A percentile compares a stretch with the other conserved stretches of the same genome.
Conservation (phyloP, 2,888 invertebrate genomes). For the Tethea ocularis region DNA sequence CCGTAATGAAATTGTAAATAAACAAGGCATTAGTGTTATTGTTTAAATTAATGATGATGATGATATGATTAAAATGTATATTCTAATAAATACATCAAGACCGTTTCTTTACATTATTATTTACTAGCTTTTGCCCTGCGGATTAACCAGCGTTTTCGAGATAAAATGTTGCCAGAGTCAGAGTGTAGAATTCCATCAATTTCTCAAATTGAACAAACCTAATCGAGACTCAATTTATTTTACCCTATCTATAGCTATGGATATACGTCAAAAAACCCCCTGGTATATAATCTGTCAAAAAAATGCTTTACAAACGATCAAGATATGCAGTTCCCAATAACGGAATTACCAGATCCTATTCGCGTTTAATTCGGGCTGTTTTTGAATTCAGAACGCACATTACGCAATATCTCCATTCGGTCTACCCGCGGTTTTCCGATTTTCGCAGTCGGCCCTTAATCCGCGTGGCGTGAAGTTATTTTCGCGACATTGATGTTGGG, state of each 20-base stretch:
- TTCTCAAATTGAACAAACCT: too few species aligned
- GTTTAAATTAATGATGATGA: neutral
- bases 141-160: too few species aligned
- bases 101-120: too few species aligned
- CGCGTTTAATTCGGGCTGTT: slow-evolving; percentile 46
- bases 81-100: neutral
- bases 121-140: too few species aligned
- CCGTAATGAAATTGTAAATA: slow-evolving; percentile 4
- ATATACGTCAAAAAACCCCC: neutral
- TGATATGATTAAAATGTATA: too few species aligned
- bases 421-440: slow-evolving; percentile 54
- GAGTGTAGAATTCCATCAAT: too few species aligned
- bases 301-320: neutral
- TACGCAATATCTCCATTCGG: slow-evolving; percentile 53
- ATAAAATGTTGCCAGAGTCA: too few species aligned
- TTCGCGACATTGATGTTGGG: slow-evolving; percentile 44
- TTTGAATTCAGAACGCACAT: slow-evolving; percentile 65
- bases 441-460: slow-evolving; percentile 57
- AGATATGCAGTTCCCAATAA: slow-evolving; percentile 13
- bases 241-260: too few species aligned
- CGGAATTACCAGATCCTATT: slow-evolving; percentile 14
- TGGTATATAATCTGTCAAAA: neutral
- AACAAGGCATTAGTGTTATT: neutral
- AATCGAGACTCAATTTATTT: too few species aligned
- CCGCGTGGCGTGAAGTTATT: slow-evolving; percentile 64